phyloP scores from a whole-genome alignment of 2,797 vertebrate genomes.

The Clarias platycephalus region DNA sequence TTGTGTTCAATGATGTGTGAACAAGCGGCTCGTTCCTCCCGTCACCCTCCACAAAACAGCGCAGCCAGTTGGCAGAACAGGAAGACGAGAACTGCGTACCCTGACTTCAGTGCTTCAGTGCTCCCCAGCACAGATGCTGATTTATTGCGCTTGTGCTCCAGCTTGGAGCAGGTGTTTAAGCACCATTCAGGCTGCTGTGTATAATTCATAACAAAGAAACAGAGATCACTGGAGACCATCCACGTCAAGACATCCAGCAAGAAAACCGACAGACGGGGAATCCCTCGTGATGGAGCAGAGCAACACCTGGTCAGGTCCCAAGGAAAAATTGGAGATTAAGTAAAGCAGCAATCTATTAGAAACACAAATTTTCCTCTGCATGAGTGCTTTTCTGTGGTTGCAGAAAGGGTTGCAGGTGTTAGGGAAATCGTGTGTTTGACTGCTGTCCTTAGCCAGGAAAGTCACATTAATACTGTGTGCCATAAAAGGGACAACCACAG shows the following conservation, averaged over 20 bases:
- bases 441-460: neutral
- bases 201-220: constrained; percentile 54
- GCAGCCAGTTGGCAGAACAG: constrained; percentile 24
- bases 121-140: constrained; percentile 45
- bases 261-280: neutral
- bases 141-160: constrained; percentile 48
- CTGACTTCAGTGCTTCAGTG: constrained; percentile 13
- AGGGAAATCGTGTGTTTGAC: neutral
- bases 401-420: constrained; percentile 8
- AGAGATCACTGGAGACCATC: constrained; percentile 2
- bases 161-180: constrained; percentile 59
- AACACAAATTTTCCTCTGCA: constrained; percentile 17
- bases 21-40: constrained; percentile 34
- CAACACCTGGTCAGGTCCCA: constrained; percentile 16
- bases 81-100: constrained; percentile 20
- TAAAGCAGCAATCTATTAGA: constrained; percentile 21
- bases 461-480: constrained; percentile 6
- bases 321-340: neutral
- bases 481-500: constrained; percentile 30
- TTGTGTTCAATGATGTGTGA: constrained; percentile 50
- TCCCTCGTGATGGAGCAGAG: constrained; percentile 5
- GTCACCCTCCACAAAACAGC: constrained; percentile 29
- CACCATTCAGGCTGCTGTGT: constrained; percentile 46
- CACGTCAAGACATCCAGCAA: constrained; percentile 25
- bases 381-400: neutral